Percentiles rank a stretch among this genome's conserved stretches.
Conservation (phyloP, 2,113 vertebrate genomes). For the Rhipidura dahli region DNA sequence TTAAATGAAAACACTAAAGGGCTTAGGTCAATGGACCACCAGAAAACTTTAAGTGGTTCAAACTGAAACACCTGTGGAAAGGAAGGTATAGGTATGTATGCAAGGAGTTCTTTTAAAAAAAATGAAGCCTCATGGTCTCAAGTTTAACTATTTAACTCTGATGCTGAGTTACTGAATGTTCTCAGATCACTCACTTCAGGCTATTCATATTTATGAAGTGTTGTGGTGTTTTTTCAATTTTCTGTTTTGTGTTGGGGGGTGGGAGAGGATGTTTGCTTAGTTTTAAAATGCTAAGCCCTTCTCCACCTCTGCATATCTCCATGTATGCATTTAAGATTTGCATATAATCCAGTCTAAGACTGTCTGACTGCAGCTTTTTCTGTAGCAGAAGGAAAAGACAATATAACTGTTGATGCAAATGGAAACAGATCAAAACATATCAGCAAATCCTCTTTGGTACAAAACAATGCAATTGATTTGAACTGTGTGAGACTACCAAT, state of each 20-base stretch:
- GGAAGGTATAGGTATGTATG: accelerated
- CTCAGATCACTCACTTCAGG: background rate
- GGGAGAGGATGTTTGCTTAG: background rate
- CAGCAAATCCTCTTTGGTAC: background rate
- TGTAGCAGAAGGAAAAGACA: background rate
- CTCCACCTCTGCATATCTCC: background rate
- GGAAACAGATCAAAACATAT: background rate
- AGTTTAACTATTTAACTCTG: background rate
- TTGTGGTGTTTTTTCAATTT: background rate
- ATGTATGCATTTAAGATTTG: background rate
- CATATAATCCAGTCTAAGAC: background rate
- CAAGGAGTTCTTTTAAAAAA: background rate
- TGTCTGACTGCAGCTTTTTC: background rate
- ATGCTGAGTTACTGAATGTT: background rate
- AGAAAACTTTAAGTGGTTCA: background rate
- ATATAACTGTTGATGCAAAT: background rate
- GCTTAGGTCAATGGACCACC: background rate
- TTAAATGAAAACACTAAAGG: background rate
- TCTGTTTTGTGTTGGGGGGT: background rate
- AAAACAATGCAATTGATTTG: background rate
- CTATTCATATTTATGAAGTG: background rate
- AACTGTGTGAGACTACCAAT: background rate
- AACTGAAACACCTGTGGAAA: background rate
- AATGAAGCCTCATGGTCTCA: background rate
- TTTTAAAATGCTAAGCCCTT: background rate